phyloP scores from a whole-genome alignment of 2,888 invertebrate species.

The Chesias legatella region DNA sequence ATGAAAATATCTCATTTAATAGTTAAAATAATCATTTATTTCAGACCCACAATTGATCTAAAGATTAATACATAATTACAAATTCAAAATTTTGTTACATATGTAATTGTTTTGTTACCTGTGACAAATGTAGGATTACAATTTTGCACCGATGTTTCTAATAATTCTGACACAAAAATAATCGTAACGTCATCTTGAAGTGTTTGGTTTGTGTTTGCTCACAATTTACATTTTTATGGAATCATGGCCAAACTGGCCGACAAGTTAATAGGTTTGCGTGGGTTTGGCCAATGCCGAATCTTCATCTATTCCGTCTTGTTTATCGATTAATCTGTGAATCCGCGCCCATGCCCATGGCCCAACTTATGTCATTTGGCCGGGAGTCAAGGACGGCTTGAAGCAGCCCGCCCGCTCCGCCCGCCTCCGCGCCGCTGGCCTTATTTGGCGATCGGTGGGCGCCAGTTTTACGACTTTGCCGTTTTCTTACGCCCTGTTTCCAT shows the following conservation, averaged over 20 bases:
- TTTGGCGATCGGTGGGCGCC: slow-evolving; percentile 79
- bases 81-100: too few relatives aligned
- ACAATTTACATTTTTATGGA: slow-evolving; percentile 51
- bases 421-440: slow-evolving; percentile 73
- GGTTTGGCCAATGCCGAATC: slow-evolving; percentile 60
- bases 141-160: too few relatives aligned
- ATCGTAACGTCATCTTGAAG: slow-evolving; percentile 8
- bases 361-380: slow-evolving; percentile 79
- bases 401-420: slow-evolving; percentile 67
- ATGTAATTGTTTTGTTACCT: too few relatives aligned
- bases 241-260: slow-evolving; percentile 55
- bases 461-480: slow-evolving; percentile 77
- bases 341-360: slow-evolving; percentile 79
- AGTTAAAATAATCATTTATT: too few relatives aligned
- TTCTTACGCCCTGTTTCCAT: slow-evolving; percentile 70
- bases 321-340: slow-evolving; percentile 75
- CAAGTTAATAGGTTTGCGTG: slow-evolving; percentile 62
- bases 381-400: slow-evolving; percentile 74
- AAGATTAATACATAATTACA: too few relatives aligned
- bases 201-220: slow-evolving; percentile 33
- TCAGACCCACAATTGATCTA: too few relatives aligned
- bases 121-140: too few relatives aligned
- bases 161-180: too few relatives aligned
- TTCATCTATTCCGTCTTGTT: slow-evolving; percentile 69
- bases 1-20: too few relatives aligned